phyloP scores from a whole-genome alignment of 2,797 vertebrate genomes.

The Muscicapa comitata region DNA sequence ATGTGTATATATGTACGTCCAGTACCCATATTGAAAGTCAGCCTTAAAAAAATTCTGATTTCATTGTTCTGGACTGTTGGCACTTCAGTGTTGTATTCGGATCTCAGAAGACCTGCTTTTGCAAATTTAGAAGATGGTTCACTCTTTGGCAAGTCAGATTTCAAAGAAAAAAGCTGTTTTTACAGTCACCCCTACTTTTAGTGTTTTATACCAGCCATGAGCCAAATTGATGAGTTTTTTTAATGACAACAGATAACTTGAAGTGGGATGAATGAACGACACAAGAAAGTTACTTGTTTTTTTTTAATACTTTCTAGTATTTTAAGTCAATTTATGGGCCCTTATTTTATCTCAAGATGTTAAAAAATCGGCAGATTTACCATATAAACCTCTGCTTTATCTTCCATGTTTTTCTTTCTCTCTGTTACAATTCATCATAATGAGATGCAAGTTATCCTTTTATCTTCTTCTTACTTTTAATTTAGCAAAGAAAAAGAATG shows the following conservation, averaged over 20 bases:
- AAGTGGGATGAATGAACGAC: neutral
- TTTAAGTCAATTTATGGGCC: neutral
- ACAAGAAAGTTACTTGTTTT: neutral
- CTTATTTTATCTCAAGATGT: neutral
- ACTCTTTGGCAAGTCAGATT: neutral
- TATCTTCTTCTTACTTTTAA: neutral
- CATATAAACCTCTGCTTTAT: neutral
- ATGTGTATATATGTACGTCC: neutral
- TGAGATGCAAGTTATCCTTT: slow-evolving; percentile 7
- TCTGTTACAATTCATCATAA: neutral
- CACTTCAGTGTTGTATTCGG: neutral
- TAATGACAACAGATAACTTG: neutral
- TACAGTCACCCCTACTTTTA: neutral
- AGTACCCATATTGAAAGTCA: neutral
- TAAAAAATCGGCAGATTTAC: neutral
- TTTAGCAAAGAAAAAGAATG: neutral
- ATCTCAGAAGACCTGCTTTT: neutral
- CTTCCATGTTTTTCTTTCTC: neutral
- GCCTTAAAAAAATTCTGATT: neutral
- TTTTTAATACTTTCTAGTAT: neutral
- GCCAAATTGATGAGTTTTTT: neutral
- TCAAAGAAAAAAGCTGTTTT: neutral
- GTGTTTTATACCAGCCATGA: neutral
- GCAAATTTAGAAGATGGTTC: neutral
- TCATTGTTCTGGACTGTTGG: neutral